phyloP scores from a whole-genome alignment of 2,888 invertebrate genomes.

The Alitta virens region DNA sequence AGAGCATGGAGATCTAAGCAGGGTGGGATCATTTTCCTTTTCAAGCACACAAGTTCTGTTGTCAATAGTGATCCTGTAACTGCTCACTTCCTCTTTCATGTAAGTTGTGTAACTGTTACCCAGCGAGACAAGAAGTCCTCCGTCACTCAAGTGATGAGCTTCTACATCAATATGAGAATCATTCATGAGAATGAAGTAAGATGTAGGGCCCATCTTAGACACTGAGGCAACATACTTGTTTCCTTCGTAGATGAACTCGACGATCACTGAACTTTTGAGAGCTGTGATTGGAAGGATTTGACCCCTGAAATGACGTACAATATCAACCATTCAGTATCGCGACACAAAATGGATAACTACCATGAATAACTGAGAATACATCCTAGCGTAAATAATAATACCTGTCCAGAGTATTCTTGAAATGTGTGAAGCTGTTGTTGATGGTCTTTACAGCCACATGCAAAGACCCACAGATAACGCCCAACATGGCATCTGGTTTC shows the following conservation, averaged over 20 bases:
- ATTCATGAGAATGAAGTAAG: constrained; percentile 93
- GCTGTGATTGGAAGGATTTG: constrained; percentile 90
- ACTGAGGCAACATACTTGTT: constrained; percentile 75
- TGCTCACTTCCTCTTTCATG: constrained; percentile 93
- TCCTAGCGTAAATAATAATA: constrained; percentile 55
- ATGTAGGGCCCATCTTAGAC: constrained; percentile 86
- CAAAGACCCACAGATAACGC: constrained; percentile 88
- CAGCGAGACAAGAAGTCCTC: constrained; percentile 81
- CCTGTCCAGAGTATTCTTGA: constrained; percentile 87
- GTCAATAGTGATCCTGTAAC: constrained; percentile 79
- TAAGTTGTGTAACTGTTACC: constrained; percentile 94
- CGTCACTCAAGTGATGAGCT: constrained; percentile 69
- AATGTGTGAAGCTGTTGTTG: constrained; percentile 79
- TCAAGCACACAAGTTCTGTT: constrained; percentile 93
- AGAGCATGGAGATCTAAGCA: constrained; percentile 88
- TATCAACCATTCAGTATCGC: too few relatives aligned
- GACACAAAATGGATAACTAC: too few relatives aligned
- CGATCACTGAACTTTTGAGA: constrained; percentile 81
- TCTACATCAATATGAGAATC: constrained; percentile 93
- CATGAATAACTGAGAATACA: too few relatives aligned
- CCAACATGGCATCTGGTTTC: constrained; percentile 88
- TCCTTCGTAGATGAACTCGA: constrained; percentile 86
- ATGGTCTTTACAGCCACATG: constrained; percentile 89
- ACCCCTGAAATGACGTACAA: constrained; percentile 69
- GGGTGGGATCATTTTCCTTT: constrained; percentile 96